phyloP scores from a whole-genome alignment of 2,113 vertebrate species.

The Misgurnus anguillicaudatus region DNA sequence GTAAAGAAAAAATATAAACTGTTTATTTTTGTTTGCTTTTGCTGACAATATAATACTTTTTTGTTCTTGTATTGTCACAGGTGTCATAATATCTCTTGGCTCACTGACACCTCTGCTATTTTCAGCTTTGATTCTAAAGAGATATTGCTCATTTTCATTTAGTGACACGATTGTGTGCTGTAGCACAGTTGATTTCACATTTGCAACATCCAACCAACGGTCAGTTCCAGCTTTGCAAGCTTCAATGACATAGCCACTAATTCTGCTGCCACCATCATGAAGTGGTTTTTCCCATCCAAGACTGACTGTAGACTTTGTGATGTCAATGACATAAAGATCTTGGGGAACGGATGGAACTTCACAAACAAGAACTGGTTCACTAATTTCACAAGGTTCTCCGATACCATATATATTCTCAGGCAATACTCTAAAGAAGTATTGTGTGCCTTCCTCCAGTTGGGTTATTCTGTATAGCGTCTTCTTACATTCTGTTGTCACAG shows the following conservation, averaged over 20 bases:
- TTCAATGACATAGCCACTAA: constrained; percentile 90
- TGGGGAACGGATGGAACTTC: constrained; percentile 90
- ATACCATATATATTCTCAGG: constrained; percentile 98
- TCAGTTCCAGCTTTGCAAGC: constrained; percentile 91
- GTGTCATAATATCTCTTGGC: constrained; percentile 87
- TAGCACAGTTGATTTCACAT: constrained; percentile 80
- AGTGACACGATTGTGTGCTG: constrained; percentile 87
- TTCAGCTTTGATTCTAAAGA: constrained; percentile 91
- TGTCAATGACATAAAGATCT: constrained; percentile 84
- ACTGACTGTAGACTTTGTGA: constrained; percentile 87
- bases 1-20: background rate
- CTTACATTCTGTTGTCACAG: constrained; percentile 92
- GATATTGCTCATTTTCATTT: constrained; percentile 92
- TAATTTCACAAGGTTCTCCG: constrained; percentile 91
- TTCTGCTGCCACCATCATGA: constrained; percentile 88
- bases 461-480: constrained; percentile 92
- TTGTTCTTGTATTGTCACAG: constrained; percentile 88
- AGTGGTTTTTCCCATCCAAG: constrained; percentile 91
- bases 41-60: constrained; percentile 77
- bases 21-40: background rate
- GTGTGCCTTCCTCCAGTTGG: constrained; percentile 85
- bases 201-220: constrained; percentile 87
- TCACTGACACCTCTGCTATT: constrained; percentile 94
- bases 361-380: constrained; percentile 87
- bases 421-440: constrained; percentile 96